A percentile compares a stretch with the other conserved stretches of the same genome.
Evolutionary conservation across 2,888 invertebrate genomes (phyloP).

Genomic region (Blastobasis adustella): DNA sequence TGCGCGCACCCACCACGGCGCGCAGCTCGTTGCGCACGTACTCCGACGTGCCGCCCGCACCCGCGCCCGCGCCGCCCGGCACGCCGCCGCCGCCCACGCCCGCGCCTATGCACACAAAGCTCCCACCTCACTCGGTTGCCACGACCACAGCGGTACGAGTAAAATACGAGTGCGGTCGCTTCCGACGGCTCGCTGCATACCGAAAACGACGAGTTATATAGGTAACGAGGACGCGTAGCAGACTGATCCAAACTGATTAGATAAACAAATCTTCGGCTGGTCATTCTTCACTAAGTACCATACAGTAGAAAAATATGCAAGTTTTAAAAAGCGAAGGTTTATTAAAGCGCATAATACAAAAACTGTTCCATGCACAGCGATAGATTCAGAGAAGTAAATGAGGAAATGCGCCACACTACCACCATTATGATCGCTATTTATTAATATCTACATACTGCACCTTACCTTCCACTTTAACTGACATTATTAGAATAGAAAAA

Average conservation of each 20-base stretch:
- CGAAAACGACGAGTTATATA: no score
- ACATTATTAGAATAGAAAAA: not conserved
- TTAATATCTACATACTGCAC: not conserved
- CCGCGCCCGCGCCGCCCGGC: conserved; percentile 52
- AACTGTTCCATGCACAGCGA: conserved; percentile 38
- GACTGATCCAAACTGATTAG: conserved; percentile 23
- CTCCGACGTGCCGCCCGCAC: conserved; percentile 82
- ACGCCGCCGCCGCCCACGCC: conserved; percentile 23
- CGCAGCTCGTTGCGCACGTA: conserved; percentile 94
- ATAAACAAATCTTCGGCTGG: not conserved
- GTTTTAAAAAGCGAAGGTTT: conserved; percentile 23
- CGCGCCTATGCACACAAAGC: conserved; percentile 31
- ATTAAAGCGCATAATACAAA: conserved; percentile 31
- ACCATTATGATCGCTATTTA: conserved; percentile 4
- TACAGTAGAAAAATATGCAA: conserved; percentile 1
- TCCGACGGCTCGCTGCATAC: no score
- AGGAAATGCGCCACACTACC: conserved; percentile 11
- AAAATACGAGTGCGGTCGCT: no score
- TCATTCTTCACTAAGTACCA: not conserved
- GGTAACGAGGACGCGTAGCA: conserved; percentile 6
- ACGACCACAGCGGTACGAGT: not conserved
- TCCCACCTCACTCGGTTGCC: conserved; percentile 1
- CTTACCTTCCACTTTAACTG: not conserved
- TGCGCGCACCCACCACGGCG: conserved; percentile 92
- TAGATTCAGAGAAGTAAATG: conserved; percentile 19